Evolutionary conservation across 2,797 vertebrate species (phyloP), one percentile per base, ranked within the genome.

Genomic region (Sebastes baramenuke): DNA sequence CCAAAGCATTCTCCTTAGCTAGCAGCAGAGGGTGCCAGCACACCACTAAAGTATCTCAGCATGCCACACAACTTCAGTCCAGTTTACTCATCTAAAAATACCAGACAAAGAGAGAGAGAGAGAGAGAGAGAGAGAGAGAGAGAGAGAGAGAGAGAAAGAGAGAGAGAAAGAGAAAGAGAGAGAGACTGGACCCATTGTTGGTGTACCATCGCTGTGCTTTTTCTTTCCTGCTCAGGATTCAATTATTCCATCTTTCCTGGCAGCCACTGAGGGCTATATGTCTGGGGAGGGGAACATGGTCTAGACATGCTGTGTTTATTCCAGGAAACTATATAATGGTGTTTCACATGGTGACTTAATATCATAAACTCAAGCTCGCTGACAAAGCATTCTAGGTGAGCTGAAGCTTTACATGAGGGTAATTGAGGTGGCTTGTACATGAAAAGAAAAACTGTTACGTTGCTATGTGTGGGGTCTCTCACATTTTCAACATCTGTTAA

Each of bases 21-120:
- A 77, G 77, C 95, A 95, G 94, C 93, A 95, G 95, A 95, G 94
- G 95, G 95, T 68, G 94, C 95, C 93, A 95, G 79, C 86, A 87
- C 88, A 87, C 87, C 89, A 94, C 83, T 77, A 72, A 93, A 87
- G 75, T 36, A 73, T 14, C 54, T 18, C 60, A 18, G 34, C 55
- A 79, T 65, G 67, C 75, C 71, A 65, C 59, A 74, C 8, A 46
- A 67, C 29, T 71, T 52, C 36, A 46, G 70, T 74, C 74, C 74
- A 81, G 77, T 81, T 87, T 22, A 55, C 22, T 27, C 6, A 24
- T 36, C 66, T 76, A 66, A 81, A 84, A 83, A 83, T 22, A 69
- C 25, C 64, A 83, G 54, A 82, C 61, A 74, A 25, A 72, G 27
- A 74, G 62, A 60, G 25, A 34, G 9, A 34, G 9, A 38, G 36